Percentiles rank a stretch among this genome's conserved stretches.
phyloP scores from a whole-genome alignment of 2,888 invertebrate species.

The Acronicta alni region DNA sequence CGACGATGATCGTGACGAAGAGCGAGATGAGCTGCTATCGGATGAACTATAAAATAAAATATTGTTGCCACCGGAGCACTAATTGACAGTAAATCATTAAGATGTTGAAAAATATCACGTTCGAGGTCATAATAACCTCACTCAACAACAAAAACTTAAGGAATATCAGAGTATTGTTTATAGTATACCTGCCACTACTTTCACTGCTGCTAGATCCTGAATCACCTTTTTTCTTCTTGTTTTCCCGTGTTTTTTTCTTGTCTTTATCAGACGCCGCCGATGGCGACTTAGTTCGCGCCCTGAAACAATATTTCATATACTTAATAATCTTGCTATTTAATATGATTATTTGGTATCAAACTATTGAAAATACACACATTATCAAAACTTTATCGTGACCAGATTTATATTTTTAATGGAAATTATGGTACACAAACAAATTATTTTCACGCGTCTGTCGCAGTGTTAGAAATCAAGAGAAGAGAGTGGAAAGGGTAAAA shows the following conservation, averaged over 20 bases:
- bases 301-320: constrained; percentile 65
- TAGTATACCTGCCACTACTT: constrained; percentile 91
- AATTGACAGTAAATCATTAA: background rate
- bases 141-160: background rate
- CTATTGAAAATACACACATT: constrained; percentile 35
- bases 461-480: background rate
- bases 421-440: constrained; percentile 21
- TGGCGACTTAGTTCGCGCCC: constrained; percentile 94
- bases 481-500: too few species aligned
- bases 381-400: background rate
- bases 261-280: constrained; percentile 92
- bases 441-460: constrained; percentile 30
- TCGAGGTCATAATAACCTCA: constrained; percentile 25
- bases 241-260: constrained; percentile 90
- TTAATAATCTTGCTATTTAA: background rate
- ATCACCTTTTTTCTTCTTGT: constrained; percentile 91
- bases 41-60: constrained; percentile 90
- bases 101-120: constrained; percentile 2
- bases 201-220: constrained; percentile 95
- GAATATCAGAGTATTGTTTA: background rate
- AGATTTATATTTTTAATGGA: constrained; percentile 5
- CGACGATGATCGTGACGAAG: constrained; percentile 93
- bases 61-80: background rate
- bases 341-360: background rate
- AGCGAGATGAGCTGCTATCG: constrained; percentile 94